Evolutionary conservation across 2,888 invertebrate genomes (phyloP).

Genomic region (Anagyrus pseudococci): DNA sequence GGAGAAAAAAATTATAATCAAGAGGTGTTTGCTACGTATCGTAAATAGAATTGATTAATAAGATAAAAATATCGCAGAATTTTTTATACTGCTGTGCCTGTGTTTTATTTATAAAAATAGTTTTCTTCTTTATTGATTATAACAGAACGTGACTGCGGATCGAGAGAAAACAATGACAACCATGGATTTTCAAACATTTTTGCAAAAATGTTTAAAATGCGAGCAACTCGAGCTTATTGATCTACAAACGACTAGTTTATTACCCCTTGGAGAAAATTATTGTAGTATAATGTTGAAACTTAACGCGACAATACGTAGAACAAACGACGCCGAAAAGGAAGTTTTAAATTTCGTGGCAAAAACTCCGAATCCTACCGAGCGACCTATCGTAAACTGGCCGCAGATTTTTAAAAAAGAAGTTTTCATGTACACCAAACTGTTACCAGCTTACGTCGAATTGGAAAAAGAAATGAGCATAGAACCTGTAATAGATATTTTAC

Average conservation of each 20-base stretch:
- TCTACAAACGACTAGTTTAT: background rate
- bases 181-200: conserved; percentile 17
- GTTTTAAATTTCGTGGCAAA: conserved; percentile 66
- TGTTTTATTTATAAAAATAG: too few species aligned
- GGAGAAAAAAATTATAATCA: too few species aligned
- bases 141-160: too few species aligned
- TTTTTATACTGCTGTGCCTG: too few species aligned
- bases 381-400: conserved; percentile 64
- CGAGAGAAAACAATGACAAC: too few species aligned
- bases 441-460: conserved; percentile 63
- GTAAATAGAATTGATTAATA: too few species aligned
- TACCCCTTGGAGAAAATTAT: conserved; percentile 66
- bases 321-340: conserved; percentile 43
- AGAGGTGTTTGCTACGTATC: too few species aligned
- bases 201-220: background rate
- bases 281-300: conserved; percentile 66
- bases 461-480: conserved; percentile 53
- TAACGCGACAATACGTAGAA: conserved; percentile 35
- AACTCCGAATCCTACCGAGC: conserved; percentile 65
- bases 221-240: conserved; percentile 3
- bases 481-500: conserved; percentile 58
- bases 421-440: conserved; percentile 64
- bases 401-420: conserved; percentile 68
- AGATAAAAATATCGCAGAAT: too few species aligned
- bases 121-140: too few species aligned